A percentile compares a stretch with the other conserved stretches of the same genome.
These are phyloP conservation scores for Drosophila demipolita DNA, from an alignment of 2,888 invertebrate genomes.

Conservation along the genomic window DNA sequence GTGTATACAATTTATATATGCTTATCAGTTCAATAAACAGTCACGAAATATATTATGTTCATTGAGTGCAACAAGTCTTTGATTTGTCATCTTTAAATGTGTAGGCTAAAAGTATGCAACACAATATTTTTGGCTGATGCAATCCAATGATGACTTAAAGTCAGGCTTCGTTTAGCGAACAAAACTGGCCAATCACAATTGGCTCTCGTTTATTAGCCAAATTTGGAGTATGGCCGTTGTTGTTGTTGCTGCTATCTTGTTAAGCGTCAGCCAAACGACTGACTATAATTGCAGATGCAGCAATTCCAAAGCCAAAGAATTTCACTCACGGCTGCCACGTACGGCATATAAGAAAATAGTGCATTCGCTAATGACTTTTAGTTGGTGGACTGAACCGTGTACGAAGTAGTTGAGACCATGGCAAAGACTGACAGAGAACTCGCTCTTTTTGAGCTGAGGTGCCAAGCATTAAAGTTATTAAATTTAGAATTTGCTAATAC, in stretches of 20 bases:
- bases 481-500: background rate
- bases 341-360: slow-evolving; percentile 67
- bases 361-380: slow-evolving; percentile 45
- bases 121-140: slow-evolving; percentile 71
- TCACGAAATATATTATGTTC: background rate
- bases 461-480: slow-evolving; percentile 1
- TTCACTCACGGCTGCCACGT: slow-evolving; percentile 58
- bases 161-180: slow-evolving; percentile 57
- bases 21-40: background rate
- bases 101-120: slow-evolving; percentile 22
- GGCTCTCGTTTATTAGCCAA: slow-evolving; percentile 35
- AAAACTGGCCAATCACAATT: slow-evolving; percentile 51
- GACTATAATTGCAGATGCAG: slow-evolving; percentile 78
- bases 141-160: slow-evolving; percentile 58
- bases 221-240: slow-evolving; percentile 22
- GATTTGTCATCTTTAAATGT: background rate
- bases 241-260: slow-evolving; percentile 27
- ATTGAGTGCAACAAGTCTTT: background rate
- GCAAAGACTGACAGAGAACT: slow-evolving; percentile 47
- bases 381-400: slow-evolving; percentile 40
- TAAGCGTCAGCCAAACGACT: slow-evolving; percentile 44
- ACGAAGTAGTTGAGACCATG: slow-evolving; percentile 30
- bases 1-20: background rate
- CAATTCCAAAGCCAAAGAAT: slow-evolving; percentile 68
- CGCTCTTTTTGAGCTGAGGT: slow-evolving; percentile 66